Conservation (phyloP, 2,888 invertebrate genomes). For the Eutolmus rufibarbis region DNA sequence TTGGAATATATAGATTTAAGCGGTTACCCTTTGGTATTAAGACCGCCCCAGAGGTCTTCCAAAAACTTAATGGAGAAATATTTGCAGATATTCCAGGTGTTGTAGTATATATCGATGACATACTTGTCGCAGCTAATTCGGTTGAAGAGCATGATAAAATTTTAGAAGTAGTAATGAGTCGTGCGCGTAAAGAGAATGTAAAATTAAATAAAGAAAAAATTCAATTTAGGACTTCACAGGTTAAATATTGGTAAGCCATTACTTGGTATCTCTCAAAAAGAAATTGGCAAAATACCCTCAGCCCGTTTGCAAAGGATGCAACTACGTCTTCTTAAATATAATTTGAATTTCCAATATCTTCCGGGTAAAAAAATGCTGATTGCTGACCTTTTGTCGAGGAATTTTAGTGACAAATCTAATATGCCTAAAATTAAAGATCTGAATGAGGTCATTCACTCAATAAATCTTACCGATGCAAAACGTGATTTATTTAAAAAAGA, state of each 20-base stretch:
- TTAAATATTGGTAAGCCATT: slow-evolving; percentile 42
- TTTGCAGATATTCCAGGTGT: slow-evolving; percentile 48
- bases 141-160: slow-evolving; percentile 22
- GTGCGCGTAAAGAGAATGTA: background rate
- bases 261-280: slow-evolving; percentile 35
- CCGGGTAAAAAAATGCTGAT: slow-evolving; percentile 50
- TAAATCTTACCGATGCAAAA: background rate
- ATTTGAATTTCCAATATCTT: slow-evolving; percentile 49
- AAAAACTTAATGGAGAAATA: slow-evolving; percentile 44
- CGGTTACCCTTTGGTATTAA: slow-evolving; percentile 35
- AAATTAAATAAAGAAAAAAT: slow-evolving; percentile 28
- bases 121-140: background rate
- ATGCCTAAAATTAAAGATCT: slow-evolving; percentile 25
- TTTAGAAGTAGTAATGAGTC: background rate
- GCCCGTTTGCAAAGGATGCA: slow-evolving; percentile 49
- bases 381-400: slow-evolving; percentile 47
- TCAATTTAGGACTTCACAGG: background rate
- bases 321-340: slow-evolving; percentile 49
- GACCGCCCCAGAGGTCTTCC: slow-evolving; percentile 44
- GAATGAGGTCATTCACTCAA: slow-evolving; percentile 28
- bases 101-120: slow-evolving; percentile 23
- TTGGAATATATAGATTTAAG: slow-evolving; percentile 1
- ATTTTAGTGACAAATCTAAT: background rate
- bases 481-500: slow-evolving; percentile 41
- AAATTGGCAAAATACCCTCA: slow-evolving; percentile 47